Evolutionary conservation across 2,888 invertebrate genomes (phyloP).

Genomic region (Drosophila prolongata): DNA sequence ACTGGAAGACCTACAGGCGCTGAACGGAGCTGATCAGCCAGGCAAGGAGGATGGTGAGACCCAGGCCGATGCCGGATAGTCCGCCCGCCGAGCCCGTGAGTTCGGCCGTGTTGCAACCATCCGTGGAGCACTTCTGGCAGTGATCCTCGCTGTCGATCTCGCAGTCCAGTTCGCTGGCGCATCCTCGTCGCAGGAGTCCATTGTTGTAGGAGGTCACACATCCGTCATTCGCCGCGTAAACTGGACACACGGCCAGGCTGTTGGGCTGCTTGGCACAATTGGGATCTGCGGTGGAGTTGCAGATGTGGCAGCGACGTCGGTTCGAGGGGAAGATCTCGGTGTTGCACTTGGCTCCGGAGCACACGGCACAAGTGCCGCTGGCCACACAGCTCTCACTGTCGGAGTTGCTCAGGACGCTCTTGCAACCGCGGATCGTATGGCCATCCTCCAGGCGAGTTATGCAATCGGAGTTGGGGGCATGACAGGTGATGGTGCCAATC

Average conservation of each 20-base stretch:
- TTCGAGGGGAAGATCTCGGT: slow-evolving; percentile 70
- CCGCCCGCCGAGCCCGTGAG: slow-evolving; percentile 59
- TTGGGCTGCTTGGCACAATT: slow-evolving; percentile 61
- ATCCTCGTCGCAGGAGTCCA: slow-evolving; percentile 69
- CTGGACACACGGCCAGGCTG: slow-evolving; percentile 65
- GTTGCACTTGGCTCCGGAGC: slow-evolving; percentile 76
- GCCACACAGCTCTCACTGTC: slow-evolving; percentile 64
- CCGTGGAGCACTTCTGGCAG: slow-evolving; percentile 68
- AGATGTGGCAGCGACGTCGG: slow-evolving; percentile 79
- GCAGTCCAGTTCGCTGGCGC: slow-evolving; percentile 69
- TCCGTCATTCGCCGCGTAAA: slow-evolving; percentile 64
- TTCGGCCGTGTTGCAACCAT: slow-evolving; percentile 73
- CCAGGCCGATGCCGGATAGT: slow-evolving; percentile 54
- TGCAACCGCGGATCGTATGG: slow-evolving; percentile 77
- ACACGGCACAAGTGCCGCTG: slow-evolving; percentile 66
- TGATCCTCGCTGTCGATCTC: slow-evolving; percentile 53
- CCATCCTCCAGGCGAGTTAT: slow-evolving; percentile 59
- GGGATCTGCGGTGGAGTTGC: slow-evolving; percentile 62
- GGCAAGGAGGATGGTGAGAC: slow-evolving; percentile 61
- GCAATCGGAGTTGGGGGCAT: slow-evolving; percentile 64
- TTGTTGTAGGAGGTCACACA: slow-evolving; percentile 63
- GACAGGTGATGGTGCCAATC: slow-evolving; percentile 52
- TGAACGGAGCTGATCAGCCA: slow-evolving; percentile 35
- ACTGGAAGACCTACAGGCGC: slow-evolving; percentile 15
- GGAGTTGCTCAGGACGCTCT: slow-evolving; percentile 45